phyloP scores from a whole-genome alignment of 2,888 invertebrate genomes.

The Ophion obscuratus region DNA sequence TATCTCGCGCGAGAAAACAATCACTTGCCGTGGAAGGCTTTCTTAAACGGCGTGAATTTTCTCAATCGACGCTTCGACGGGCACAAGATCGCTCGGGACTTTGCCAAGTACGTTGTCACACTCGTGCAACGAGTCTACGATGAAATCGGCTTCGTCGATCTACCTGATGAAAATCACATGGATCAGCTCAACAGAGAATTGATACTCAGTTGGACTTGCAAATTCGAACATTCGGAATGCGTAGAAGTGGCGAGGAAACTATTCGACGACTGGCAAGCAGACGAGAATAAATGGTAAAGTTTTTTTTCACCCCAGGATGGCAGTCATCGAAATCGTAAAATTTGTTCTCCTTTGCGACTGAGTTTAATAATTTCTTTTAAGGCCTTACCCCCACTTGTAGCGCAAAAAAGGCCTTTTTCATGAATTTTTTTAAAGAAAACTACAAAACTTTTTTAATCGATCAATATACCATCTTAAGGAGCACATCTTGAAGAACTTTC shows the following conservation, averaged over 20 bases:
- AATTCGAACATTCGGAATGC: slow-evolving; percentile 87
- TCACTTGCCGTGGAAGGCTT: slow-evolving; percentile 91
- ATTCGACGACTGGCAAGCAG: slow-evolving; percentile 77
- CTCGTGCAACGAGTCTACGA: slow-evolving; percentile 85
- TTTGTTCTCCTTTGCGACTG: neutral
- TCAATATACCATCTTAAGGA: too few species aligned
- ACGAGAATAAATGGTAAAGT: slow-evolving; percentile 56
- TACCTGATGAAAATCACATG: slow-evolving; percentile 84
- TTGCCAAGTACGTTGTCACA: slow-evolving; percentile 79
- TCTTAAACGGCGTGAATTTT: slow-evolving; percentile 83
- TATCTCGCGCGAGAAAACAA: slow-evolving; percentile 89
- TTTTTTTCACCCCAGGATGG: neutral
- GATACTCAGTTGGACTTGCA: slow-evolving; percentile 88
- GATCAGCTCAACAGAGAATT: slow-evolving; percentile 87
- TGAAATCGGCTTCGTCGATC: slow-evolving; percentile 85
- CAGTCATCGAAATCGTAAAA: too few species aligned
- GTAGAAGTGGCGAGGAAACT: slow-evolving; percentile 83
- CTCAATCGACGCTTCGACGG: slow-evolving; percentile 78
- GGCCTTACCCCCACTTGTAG: too few species aligned
- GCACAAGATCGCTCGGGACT: slow-evolving; percentile 3
- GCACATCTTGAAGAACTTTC: too few species aligned
- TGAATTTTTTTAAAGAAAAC: too few species aligned
- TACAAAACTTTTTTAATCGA: too few species aligned
- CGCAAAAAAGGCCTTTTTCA: too few species aligned
- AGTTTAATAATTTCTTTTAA: neutral